These are phyloP conservation scores for Hydrochoerus hydrochaeris DNA, from an alignment of 2,113 vertebrate species.

Conservation along the genomic window DNA sequence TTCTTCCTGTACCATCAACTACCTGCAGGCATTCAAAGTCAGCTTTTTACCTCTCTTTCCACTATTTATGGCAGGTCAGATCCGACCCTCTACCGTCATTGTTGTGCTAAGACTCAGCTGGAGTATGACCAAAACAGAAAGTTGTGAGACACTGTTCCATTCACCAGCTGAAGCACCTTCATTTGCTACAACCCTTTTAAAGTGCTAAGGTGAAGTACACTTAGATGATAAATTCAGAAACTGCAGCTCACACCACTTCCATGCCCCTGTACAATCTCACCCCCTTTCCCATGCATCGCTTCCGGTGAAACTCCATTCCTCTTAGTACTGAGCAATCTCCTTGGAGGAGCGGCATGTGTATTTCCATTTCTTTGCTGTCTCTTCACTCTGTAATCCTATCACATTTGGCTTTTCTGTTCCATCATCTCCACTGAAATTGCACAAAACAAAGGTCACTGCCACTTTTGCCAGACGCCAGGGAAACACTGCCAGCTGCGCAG, in stretches of 20 bases:
- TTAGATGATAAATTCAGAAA: conserved; percentile 24
- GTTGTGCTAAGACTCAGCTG: neutral
- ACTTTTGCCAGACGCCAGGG: neutral
- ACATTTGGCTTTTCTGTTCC: neutral
- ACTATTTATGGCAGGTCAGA: neutral
- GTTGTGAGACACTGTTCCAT: neutral
- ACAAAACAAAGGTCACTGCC: conserved; percentile 20
- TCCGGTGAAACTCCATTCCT: neutral
- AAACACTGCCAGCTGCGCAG: neutral
- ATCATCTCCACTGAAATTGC: neutral
- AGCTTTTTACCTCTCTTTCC: neutral
- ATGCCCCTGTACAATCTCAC: neutral
- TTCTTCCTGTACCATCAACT: neutral
- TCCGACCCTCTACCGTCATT: neutral
- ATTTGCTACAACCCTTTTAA: neutral
- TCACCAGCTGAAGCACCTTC: neutral
- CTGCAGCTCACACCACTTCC: neutral
- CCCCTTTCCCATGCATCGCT: neutral
- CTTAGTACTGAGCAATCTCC: neutral
- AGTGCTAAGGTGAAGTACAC: neutral
- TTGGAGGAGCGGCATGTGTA: neutral
- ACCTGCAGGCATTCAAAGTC: neutral
- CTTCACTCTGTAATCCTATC: neutral
- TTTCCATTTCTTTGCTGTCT: neutral
- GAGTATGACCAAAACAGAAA: neutral